Evolutionary conservation across 2,888 invertebrate species (phyloP).

Genomic region (Asteroscopus sphinx): DNA sequence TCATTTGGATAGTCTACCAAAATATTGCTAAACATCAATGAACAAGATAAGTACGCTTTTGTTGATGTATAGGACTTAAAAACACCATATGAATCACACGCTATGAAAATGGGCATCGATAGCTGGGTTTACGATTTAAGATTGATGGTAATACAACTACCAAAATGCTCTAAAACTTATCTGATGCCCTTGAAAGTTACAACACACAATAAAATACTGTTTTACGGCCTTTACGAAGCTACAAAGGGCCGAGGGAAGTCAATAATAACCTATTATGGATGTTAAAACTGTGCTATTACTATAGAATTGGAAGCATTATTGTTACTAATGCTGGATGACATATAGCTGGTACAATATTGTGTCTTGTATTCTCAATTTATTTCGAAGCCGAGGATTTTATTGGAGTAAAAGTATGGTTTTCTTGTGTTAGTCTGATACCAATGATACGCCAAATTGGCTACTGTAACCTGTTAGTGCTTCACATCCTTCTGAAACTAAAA

Average conservation of each 20-base stretch:
- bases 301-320: slow-evolving; percentile 1
- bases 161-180: slow-evolving; percentile 30
- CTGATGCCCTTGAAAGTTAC: slow-evolving; percentile 37
- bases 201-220: slow-evolving; percentile 14
- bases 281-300: too few relatives aligned
- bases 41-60: too few relatives aligned
- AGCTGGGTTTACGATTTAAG: slow-evolving; percentile 23
- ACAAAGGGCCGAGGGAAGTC: slow-evolving; percentile 4
- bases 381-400: neutral
- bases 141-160: slow-evolving; percentile 14
- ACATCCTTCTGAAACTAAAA: too few relatives aligned
- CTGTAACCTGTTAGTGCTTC: too few relatives aligned
- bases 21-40: too few relatives aligned
- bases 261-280: slow-evolving; percentile 20
- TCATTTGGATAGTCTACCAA: too few relatives aligned
- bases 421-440: too few relatives aligned
- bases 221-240: slow-evolving; percentile 17
- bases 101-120: slow-evolving; percentile 4
- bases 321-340: neutral
- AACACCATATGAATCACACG: too few relatives aligned
- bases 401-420: neutral
- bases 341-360: neutral
- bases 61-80: too few relatives aligned
- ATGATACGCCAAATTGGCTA: too few relatives aligned
- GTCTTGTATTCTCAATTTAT: neutral